These are phyloP conservation scores for Aurelia coerulea DNA, from an alignment of 30 jellyfish, hydroid and myxozoan species.

Conservation along the genomic window DNA sequence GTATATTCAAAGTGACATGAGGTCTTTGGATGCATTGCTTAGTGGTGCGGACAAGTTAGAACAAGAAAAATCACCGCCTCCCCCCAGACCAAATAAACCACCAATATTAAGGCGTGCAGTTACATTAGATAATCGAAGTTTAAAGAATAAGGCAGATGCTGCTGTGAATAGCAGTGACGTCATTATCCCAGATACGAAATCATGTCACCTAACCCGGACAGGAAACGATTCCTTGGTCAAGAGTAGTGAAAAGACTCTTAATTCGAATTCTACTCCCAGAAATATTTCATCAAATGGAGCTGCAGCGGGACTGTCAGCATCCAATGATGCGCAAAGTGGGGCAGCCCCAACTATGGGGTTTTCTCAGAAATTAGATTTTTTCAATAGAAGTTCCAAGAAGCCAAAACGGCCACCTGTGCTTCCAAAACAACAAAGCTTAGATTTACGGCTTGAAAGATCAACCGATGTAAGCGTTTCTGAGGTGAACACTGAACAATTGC, in stretches of 20 bases:
- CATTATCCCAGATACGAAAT: not conserved
- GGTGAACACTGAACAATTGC: slow-evolving; percentile 3
- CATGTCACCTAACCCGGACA: not conserved
- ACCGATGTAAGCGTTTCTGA: not conserved
- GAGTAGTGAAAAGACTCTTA: not conserved
- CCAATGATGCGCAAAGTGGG: not conserved
- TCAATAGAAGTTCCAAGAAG: not conserved
- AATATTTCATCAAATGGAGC: not conserved
- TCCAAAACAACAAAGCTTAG: slow-evolving; percentile 44
- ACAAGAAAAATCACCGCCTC: slow-evolving; percentile 20
- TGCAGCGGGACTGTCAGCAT: not conserved
- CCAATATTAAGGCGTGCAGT: slow-evolving; percentile 20
- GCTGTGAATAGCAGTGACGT: not conserved
- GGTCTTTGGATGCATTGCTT: slow-evolving; percentile 23
- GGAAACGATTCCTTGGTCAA: not conserved
- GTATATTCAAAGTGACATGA: slow-evolving; percentile 36
- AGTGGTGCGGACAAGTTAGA: not conserved
- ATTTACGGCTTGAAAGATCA: not conserved
- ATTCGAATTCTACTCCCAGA: not conserved
- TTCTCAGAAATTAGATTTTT: not conserved
- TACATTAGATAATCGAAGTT: not conserved
- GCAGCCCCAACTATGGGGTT: not conserved
- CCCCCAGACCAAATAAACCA: slow-evolving; percentile 56
- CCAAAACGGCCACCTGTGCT: slow-evolving; percentile 30
- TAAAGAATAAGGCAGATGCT: not conserved